Conservation (phyloP, 2,113 vertebrate species). For the Phalacrocorax aristotelis region DNA sequence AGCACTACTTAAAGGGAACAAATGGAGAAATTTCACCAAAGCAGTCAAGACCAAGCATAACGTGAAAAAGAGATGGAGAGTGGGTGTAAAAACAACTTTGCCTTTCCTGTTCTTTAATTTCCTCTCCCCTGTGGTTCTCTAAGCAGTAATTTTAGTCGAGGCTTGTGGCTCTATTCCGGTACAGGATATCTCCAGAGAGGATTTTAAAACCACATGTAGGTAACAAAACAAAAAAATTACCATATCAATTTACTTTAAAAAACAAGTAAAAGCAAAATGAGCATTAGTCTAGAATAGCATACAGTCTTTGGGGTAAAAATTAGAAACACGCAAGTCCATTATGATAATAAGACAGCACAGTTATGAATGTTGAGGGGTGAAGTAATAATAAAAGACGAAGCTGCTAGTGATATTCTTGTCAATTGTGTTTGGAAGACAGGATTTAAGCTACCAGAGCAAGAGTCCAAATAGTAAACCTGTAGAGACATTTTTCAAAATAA, state of each 20-base stretch:
- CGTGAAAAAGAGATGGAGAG: not conserved
- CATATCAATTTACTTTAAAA: not conserved
- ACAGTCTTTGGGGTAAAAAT: not conserved
- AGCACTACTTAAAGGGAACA: not conserved
- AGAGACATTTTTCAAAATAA: not conserved
- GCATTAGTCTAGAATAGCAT: not conserved
- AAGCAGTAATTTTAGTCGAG: not conserved
- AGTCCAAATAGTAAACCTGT: not conserved
- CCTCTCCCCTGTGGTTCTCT: not conserved
- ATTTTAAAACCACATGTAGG: not conserved
- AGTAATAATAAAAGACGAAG: not conserved
- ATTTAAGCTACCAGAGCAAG: not conserved
- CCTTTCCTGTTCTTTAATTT: not conserved
- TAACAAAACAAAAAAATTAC: not conserved
- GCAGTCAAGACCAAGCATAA: not conserved
- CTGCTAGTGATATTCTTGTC: not conserved
- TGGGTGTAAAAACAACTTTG: not conserved
- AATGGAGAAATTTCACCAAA: not conserved
- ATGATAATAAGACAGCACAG: not conserved
- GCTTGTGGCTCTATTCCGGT: not conserved
- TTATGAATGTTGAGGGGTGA: not conserved
- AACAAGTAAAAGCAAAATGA: not conserved
- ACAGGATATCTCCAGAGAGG: not conserved
- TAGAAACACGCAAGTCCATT: not conserved
- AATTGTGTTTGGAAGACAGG: not conserved